Conservation (phyloP, 2,888 invertebrate species). For the Willowsia nigromaculata region DNA sequence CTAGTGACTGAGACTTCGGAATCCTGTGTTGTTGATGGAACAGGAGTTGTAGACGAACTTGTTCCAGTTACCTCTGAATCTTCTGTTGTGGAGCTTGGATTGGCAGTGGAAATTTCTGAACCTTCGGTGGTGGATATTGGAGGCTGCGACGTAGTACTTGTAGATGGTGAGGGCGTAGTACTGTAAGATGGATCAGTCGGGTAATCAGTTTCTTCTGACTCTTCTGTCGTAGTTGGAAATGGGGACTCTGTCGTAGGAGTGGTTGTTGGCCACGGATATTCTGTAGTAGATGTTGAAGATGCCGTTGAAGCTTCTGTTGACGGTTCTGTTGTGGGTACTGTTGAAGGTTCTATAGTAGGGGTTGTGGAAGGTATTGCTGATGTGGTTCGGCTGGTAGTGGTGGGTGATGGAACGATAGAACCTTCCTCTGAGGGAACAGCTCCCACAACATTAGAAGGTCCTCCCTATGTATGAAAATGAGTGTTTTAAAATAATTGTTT, state of each 20-base stretch:
- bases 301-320: too few relatives aligned
- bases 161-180: not conserved
- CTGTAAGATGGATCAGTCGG: not conserved
- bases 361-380: not conserved
- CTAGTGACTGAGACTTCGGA: too few relatives aligned
- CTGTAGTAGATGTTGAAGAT: too few relatives aligned
- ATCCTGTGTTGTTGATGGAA: too few relatives aligned
- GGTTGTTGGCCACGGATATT: not conserved
- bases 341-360: too few relatives aligned
- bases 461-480: conserved; percentile 51
- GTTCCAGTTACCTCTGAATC: not conserved
- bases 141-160: not conserved
- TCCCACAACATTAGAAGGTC: conserved; percentile 74
- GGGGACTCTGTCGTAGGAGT: conserved; percentile 16
- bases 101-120: not conserved
- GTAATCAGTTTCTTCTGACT: not conserved
- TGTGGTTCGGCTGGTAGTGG: conserved; percentile 10
- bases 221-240: not conserved
- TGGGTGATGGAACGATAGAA: not conserved
- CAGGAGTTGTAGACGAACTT: not conserved
- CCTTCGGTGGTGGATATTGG: not conserved
- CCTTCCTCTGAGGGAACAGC: conserved; percentile 34
- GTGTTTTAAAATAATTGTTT: not conserved
- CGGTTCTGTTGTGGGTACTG: too few relatives aligned
- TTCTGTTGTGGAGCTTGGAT: not conserved